A percentile compares a stretch with the other conserved stretches of the same genome.
Evolutionary conservation across 2,888 invertebrate species (phyloP).

Genomic region (Hyposoter didymator): DNA sequence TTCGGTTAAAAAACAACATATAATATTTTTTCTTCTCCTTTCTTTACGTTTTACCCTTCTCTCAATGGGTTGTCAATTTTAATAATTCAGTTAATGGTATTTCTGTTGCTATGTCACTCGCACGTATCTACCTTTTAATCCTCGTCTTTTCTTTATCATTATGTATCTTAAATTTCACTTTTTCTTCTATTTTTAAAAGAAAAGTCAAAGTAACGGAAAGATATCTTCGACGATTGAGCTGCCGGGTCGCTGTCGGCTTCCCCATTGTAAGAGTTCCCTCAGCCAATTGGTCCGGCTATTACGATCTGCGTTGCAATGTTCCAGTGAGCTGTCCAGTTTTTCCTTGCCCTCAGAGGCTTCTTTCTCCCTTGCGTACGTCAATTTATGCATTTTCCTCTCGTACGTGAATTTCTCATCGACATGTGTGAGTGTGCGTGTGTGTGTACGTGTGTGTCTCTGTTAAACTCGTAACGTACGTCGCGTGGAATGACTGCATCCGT

Average conservation of each 20-base stretch:
- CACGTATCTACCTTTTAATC: slow-evolving; percentile 64
- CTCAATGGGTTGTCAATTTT: slow-evolving; percentile 62
- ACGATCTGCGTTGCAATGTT: slow-evolving; percentile 60
- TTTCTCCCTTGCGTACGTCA: slow-evolving; percentile 51
- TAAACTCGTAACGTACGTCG: slow-evolving; percentile 50
- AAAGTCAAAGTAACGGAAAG: slow-evolving; percentile 35
- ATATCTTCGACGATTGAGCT: slow-evolving; percentile 72
- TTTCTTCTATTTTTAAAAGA: slow-evolving; percentile 76
- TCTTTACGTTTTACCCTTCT: slow-evolving; percentile 44
- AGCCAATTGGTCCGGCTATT: slow-evolving; percentile 76
- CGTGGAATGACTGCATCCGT: slow-evolving; percentile 53
- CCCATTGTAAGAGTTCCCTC: slow-evolving; percentile 77
- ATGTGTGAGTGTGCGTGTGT: slow-evolving; percentile 48
- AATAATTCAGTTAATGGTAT: slow-evolving; percentile 74
- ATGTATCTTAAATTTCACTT: slow-evolving; percentile 29
- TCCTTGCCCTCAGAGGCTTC: not conserved
- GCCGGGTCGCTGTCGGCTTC: slow-evolving; percentile 68
- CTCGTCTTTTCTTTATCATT: slow-evolving; percentile 28
- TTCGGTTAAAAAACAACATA: slow-evolving; percentile 74
- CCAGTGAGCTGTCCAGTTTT: not conserved
- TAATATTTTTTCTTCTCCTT: slow-evolving; percentile 57
- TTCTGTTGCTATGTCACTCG: slow-evolving; percentile 63
- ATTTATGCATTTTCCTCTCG: slow-evolving; percentile 22
- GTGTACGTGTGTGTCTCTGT: slow-evolving; percentile 50
- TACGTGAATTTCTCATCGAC: slow-evolving; percentile 61